phyloP scores from a whole-genome alignment of 1,140 invertebrate genomes.

The Meteorus sp. region DNA sequence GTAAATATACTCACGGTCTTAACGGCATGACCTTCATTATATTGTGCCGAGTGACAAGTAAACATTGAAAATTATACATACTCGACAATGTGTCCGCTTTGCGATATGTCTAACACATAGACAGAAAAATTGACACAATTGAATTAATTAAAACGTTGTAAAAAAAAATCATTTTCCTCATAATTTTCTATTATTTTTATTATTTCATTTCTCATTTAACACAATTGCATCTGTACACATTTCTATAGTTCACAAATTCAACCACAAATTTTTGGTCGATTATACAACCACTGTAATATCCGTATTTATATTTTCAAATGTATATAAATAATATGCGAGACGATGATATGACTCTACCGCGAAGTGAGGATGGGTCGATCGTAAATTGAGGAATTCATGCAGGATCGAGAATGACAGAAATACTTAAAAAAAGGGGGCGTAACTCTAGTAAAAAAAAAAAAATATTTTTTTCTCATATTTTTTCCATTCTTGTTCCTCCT shows the following conservation, averaged over 20 bases:
- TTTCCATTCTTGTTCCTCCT: background rate
- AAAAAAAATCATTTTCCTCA: too few species aligned
- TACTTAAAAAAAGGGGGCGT: too few species aligned
- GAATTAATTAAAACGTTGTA: too few species aligned
- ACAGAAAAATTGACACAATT: too few species aligned
- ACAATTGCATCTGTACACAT: too few species aligned
- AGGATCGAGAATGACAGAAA: conserved; percentile 1
- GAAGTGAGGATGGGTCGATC: conserved; percentile 13
- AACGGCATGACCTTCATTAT: background rate
- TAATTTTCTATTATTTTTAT: too few species aligned
- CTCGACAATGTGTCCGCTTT: background rate
- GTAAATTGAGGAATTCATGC: conserved; percentile 21
- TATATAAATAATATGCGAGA: conserved; percentile 1
- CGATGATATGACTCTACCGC: conserved; percentile 5
- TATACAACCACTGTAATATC: too few species aligned
- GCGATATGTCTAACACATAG: background rate
- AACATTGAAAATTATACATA: background rate
- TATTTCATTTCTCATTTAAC: too few species aligned
- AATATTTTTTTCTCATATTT: conserved; percentile 7
- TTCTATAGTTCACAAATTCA: too few species aligned
- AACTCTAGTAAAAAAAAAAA: background rate
- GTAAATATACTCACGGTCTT: conserved; percentile 7
- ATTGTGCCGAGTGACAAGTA: conserved; percentile 1
- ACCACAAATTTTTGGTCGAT: too few species aligned
- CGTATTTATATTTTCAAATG: background rate